phyloP scores from a whole-genome alignment of 2,113 vertebrate genomes.

The Astur gentilis region DNA sequence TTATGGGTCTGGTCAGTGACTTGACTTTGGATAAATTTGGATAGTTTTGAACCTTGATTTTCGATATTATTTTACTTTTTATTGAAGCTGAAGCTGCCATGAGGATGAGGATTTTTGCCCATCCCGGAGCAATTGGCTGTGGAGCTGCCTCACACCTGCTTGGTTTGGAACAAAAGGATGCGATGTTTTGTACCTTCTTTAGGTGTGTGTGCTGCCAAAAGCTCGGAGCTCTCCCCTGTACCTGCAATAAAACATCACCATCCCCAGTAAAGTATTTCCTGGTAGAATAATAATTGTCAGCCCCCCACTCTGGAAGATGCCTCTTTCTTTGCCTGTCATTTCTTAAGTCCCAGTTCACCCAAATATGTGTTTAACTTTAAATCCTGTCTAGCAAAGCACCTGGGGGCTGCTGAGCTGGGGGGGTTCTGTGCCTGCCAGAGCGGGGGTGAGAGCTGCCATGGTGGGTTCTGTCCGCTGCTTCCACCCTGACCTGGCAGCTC shows the following conservation, averaged over 20 bases:
- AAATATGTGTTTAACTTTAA: not conserved
- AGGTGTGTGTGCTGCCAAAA: not conserved
- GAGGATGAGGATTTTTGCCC: conserved; percentile 20
- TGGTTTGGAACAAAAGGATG: not conserved
- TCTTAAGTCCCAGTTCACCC: not conserved
- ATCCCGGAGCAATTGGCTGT: conserved; percentile 1
- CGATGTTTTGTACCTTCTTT: not conserved
- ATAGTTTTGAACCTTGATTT: not conserved
- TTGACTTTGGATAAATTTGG: conserved; percentile 9
- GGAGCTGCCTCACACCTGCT: not conserved
- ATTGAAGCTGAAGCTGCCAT: conserved; percentile 7
- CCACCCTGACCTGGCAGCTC: not conserved
- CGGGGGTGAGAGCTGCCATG: rapidly evolving
- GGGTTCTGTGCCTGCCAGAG: too few species aligned
- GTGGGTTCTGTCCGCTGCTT: not conserved
- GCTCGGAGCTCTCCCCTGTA: not conserved
- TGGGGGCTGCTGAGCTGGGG: not conserved
- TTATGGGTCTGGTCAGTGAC: not conserved
- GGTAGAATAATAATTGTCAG: not conserved
- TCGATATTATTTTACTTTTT: not conserved
- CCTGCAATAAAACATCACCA: not conserved
- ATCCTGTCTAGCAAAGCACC: not conserved
- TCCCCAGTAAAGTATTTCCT: not conserved
- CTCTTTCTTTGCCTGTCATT: not conserved
- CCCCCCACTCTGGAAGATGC: not conserved